A percentile compares a stretch with the other conserved stretches of the same genome.
phyloP scores from a whole-genome alignment of 53 echinoderm and acorn worm species.

The Astropecten irregularis region DNA sequence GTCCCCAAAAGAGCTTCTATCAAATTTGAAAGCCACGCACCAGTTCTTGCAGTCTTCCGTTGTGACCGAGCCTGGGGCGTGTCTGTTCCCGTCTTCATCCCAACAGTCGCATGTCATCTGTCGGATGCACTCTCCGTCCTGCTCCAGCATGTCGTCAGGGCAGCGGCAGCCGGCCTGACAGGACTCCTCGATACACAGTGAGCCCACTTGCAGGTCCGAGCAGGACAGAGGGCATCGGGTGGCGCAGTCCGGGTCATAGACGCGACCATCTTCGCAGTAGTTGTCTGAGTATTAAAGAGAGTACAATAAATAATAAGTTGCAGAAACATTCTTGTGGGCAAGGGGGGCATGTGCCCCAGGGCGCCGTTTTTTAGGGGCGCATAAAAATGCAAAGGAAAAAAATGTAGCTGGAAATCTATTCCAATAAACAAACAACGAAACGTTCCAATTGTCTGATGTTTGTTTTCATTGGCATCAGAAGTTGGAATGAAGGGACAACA shows the following conservation, averaged over 20 bases:
- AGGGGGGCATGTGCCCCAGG: no score
- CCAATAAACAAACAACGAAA: no score
- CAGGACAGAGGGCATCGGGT: slow-evolving; percentile 77
- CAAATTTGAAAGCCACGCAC: no score
- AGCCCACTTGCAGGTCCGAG: slow-evolving; percentile 72
- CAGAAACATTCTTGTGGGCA: no score
- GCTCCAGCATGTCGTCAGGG: slow-evolving; percentile 76
- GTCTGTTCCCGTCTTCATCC: slow-evolving; percentile 68
- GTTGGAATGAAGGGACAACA: no score
- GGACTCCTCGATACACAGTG: slow-evolving; percentile 58
- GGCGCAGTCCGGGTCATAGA: slow-evolving; percentile 72
- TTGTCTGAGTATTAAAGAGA: slow-evolving; percentile 41
- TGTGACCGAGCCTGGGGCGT: slow-evolving; percentile 68
- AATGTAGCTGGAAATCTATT: no score
- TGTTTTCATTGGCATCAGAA: no score
- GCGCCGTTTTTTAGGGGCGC: no score
- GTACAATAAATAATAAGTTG: no score
- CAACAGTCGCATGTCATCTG: slow-evolving; percentile 79
- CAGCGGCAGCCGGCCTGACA: slow-evolving; percentile 86
- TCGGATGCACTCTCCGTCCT: slow-evolving; percentile 74
- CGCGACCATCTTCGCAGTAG: slow-evolving; percentile 62
- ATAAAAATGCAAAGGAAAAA: no score
- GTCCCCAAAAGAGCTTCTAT: no score
- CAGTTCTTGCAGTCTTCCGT: slow-evolving; percentile 79
- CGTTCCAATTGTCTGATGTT: no score